Conservation (phyloP, 2,888 invertebrate genomes). For the Cyclophora albipunctata region DNA sequence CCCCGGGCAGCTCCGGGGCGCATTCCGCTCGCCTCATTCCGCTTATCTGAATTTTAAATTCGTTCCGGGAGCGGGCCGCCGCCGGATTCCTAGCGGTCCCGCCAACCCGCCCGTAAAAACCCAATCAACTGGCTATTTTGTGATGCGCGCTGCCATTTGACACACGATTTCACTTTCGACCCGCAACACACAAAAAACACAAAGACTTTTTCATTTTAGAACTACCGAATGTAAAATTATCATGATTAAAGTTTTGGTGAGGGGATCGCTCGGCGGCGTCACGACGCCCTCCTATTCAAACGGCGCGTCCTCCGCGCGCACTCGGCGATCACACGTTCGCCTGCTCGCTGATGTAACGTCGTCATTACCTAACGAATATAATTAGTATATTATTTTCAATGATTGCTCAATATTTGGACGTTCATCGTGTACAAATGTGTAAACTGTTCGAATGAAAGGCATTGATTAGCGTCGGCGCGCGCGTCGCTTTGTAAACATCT, state of each 20-base stretch:
- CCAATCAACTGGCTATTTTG: conserved; percentile 57
- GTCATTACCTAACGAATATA: not conserved
- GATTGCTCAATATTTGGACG: too few species aligned
- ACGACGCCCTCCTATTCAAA: not conserved
- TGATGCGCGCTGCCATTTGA: conserved; percentile 48
- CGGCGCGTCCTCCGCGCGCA: not conserved
- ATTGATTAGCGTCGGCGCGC: too few species aligned
- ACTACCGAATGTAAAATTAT: conserved; percentile 23
- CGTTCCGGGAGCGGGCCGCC: conserved; percentile 12
- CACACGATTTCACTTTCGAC: conserved; percentile 50
- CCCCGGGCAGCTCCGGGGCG: conserved; percentile 7
- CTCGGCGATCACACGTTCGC: not conserved
- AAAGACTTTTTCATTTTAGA: conserved; percentile 10
- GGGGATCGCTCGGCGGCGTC: not conserved
- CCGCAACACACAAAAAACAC: conserved; percentile 21
- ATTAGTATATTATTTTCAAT: too few species aligned
- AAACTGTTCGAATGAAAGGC: too few species aligned
- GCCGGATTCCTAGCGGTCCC: conserved; percentile 53
- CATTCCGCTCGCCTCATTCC: conserved; percentile 52
- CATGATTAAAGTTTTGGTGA: conserved; percentile 18
- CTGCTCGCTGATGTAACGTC: not conserved
- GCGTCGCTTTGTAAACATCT: too few species aligned
- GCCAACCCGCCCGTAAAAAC: conserved; percentile 58
- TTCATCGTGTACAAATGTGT: too few species aligned
- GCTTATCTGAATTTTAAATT: conserved; percentile 71